Evolutionary conservation across 2,113 vertebrate species (phyloP), one percentile per base, ranked within the genome.

Genomic region (Tinamus guttatus): DNA sequence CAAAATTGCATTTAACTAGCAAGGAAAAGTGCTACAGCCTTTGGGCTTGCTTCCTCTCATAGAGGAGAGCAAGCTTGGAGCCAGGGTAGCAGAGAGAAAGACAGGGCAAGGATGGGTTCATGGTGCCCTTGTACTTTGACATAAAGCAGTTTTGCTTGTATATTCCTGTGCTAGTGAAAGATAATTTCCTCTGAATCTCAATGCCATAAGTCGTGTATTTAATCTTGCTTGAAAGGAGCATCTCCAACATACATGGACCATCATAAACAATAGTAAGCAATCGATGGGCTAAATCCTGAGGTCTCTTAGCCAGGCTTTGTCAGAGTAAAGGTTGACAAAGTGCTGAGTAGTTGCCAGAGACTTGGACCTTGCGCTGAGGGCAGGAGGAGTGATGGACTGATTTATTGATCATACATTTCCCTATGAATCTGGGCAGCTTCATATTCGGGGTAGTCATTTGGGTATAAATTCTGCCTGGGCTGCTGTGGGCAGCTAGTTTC

Each of bases 221-320:
- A 94, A 95, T 92, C 95, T 95, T 92, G 40, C 89, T 93, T 96
- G 95, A 95, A 95, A 64, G 89, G 81, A 95, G 79, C 91, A 91
- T 56, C 68, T 83, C 89, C 91, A 71, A 87, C 40, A 1, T 73
- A 93, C 3, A 3, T 59, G 77, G 87, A 87, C 85, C 91, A 90
- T 92, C 69, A 58, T 91, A 95, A 95, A 90, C 93, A 96, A 82
- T 76, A 28, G 77, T 86, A 84, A 93, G 81, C 54, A 87, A 96
- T 96, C 83, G 58, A 85, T 95, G 94, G 90, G 94, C 90, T 94
- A 96, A 95, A 78, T 95, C 90, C 88, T 85, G 77, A 90, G 92
- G 90, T 94, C 88, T 93, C 58, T 71, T 90, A 81, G 74, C 69
- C 80, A 90, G 90, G 73, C 92, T 96, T 93, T 38, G 77, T 85